These are phyloP conservation scores for Melanostoma mellinum DNA, from an alignment of 2,888 invertebrate species.

Conservation along the genomic window DNA sequence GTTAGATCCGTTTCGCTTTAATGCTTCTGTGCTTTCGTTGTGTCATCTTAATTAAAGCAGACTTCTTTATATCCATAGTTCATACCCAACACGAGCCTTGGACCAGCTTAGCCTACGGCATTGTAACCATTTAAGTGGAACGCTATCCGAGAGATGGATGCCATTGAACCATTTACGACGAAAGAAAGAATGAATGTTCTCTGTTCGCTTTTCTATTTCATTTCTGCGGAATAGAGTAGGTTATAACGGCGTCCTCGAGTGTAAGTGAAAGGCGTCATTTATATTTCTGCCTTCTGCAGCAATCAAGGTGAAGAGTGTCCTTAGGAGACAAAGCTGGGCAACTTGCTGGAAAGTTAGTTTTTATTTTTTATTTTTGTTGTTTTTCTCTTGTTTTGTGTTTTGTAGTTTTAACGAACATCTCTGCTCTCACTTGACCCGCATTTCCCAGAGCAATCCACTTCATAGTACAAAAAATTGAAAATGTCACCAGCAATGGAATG, in stretches of 20 bases:
- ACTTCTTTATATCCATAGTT: not conserved
- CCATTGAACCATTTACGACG: constrained; percentile 19
- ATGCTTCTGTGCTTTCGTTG: constrained; percentile 8
- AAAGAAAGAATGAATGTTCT: constrained; percentile 7
- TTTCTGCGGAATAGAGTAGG: not conserved
- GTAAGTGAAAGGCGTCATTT: constrained; percentile 34
- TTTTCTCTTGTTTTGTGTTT: not conserved
- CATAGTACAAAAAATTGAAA: not conserved
- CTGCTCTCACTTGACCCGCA: constrained; percentile 16
- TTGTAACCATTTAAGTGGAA: constrained; percentile 13
- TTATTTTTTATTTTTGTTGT: not conserved
- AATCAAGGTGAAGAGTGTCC: constrained; percentile 51
- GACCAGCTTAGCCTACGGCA: constrained; percentile 1
- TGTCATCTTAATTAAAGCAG: not conserved
- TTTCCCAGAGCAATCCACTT: constrained; percentile 13
- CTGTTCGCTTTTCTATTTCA: not conserved
- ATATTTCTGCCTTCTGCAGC: constrained; percentile 17
- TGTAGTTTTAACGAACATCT: constrained; percentile 17
- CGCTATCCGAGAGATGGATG: constrained; percentile 18
- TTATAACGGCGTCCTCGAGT: constrained; percentile 11
- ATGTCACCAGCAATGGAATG: constrained; percentile 5
- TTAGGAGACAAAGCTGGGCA: constrained; percentile 35
- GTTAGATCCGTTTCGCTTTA: constrained; percentile 7
- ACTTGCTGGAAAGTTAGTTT: constrained; percentile 21
- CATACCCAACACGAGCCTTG: not conserved